These are phyloP conservation scores for Noctuana brunneofusca DNA, from an alignment of 2,888 invertebrate genomes.

Conservation along the genomic window DNA sequence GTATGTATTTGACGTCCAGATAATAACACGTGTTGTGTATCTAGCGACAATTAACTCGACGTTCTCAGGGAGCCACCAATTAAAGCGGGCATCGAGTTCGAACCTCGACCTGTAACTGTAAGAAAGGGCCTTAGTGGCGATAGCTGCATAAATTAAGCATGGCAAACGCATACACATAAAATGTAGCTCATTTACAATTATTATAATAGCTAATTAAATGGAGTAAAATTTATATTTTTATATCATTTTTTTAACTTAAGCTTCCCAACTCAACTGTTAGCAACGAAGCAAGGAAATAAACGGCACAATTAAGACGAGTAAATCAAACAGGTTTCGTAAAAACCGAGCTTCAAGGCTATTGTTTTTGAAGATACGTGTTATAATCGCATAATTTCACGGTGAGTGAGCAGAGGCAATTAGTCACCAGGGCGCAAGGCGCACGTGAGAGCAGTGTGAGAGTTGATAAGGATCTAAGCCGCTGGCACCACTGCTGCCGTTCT, in stretches of 20 bases:
- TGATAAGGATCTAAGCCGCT: slow-evolving; percentile 53
- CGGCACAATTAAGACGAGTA: neutral
- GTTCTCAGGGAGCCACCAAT: slow-evolving; percentile 64
- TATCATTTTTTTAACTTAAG: no score
- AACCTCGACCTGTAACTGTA: slow-evolving; percentile 38
- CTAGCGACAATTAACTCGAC: slow-evolving; percentile 57
- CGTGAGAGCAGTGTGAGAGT: slow-evolving; percentile 65
- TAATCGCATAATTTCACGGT: slow-evolving; percentile 73
- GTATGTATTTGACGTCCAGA: slow-evolving; percentile 59
- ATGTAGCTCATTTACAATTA: neutral
- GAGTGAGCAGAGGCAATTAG: slow-evolving; percentile 68
- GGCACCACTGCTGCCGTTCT: slow-evolving; percentile 35
- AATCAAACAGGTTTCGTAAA: neutral
- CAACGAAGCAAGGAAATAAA: neutral
- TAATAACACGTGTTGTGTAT: slow-evolving; percentile 60
- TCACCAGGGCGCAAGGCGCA: slow-evolving; percentile 46
- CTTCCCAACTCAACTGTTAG: no score
- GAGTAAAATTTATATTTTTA: no score
- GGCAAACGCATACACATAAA: slow-evolving; percentile 10
- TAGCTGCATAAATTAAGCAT: slow-evolving; percentile 29
- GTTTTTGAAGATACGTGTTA: slow-evolving; percentile 64
- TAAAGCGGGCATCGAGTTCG: slow-evolving; percentile 59
- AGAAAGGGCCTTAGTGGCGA: slow-evolving; percentile 21
- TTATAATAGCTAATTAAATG: slow-evolving; percentile 1
- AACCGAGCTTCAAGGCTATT: slow-evolving; percentile 43